Conservation (phyloP, 2,113 vertebrate species). For the Marcusenius ussheri region DNA sequence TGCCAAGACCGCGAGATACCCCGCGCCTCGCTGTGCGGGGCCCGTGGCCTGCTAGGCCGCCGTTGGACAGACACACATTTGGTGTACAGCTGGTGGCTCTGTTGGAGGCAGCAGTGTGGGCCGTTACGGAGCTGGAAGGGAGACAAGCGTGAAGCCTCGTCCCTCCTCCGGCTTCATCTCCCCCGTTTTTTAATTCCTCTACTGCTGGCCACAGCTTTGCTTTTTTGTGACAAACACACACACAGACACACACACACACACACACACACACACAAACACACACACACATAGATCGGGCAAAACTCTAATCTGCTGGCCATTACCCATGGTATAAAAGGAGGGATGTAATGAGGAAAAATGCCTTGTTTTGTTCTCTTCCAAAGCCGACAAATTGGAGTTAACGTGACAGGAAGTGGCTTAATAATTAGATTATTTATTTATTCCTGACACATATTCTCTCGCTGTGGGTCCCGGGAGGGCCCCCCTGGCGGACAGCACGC, state of each 20-base stretch:
- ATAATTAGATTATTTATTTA: constrained; percentile 94
- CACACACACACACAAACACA: not conserved
- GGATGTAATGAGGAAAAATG: constrained; percentile 87
- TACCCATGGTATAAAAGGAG: constrained; percentile 81
- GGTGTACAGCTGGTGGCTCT: constrained; percentile 99
- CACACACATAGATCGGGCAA: constrained; percentile 63
- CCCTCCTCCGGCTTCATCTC: constrained; percentile 70
- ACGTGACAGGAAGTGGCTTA: constrained; percentile 89
- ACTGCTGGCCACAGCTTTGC: constrained; percentile 45
- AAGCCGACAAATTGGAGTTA: constrained; percentile 90
- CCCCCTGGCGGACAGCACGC: constrained; percentile 73
- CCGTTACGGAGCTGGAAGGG: constrained; percentile 89
- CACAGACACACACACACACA: not conserved
- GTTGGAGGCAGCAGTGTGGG: constrained; percentile 96
- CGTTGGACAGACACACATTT: constrained; percentile 84
- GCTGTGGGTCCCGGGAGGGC: constrained; percentile 75
- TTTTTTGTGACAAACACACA: constrained; percentile 5
- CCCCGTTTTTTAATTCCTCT: constrained; percentile 56
- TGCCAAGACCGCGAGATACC: constrained; percentile 85
- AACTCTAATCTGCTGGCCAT: constrained; percentile 83
- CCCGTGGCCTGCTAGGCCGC: constrained; percentile 83
- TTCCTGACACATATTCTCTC: constrained; percentile 90
- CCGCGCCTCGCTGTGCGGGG: constrained; percentile 73
- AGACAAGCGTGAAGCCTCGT: constrained; percentile 68
- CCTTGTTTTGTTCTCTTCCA: constrained; percentile 88